phyloP scores from a whole-genome alignment of 2,113 vertebrate species.

The Varanus komodoensis region DNA sequence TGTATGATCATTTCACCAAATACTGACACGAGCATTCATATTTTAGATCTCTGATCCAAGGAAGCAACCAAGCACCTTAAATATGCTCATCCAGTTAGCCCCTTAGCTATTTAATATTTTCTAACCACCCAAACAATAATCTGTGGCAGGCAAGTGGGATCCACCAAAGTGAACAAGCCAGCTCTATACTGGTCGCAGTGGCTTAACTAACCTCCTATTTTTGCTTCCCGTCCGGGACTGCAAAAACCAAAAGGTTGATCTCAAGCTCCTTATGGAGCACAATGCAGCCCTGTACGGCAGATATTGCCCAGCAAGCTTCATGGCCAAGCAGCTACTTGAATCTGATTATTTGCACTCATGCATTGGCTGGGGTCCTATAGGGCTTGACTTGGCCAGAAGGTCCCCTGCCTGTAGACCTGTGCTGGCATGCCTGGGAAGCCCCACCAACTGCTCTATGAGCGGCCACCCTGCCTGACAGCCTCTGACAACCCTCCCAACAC shows the following conservation, averaged over 20 bases:
- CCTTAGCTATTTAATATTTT: neutral
- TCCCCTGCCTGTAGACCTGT: no score
- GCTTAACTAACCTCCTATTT: neutral
- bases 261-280: neutral
- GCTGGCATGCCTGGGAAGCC: no score
- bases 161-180: neutral
- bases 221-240: neutral
- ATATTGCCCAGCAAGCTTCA: neutral
- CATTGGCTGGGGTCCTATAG: no score
- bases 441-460: no score
- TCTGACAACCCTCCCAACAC: no score
- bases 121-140: neutral
- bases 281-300: neutral
- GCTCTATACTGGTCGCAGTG: neutral
- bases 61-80: neutral
- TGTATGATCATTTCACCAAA: neutral
- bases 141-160: neutral
- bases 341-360: neutral
- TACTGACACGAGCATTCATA: neutral
- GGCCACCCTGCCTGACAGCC: no score
- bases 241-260: neutral
- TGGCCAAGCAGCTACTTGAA: neutral
- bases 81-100: neutral
- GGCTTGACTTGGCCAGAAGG: no score
- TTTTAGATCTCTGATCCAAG: neutral